phyloP scores from a whole-genome alignment of 2,113 vertebrate genomes.

The Pan paniscus region DNA sequence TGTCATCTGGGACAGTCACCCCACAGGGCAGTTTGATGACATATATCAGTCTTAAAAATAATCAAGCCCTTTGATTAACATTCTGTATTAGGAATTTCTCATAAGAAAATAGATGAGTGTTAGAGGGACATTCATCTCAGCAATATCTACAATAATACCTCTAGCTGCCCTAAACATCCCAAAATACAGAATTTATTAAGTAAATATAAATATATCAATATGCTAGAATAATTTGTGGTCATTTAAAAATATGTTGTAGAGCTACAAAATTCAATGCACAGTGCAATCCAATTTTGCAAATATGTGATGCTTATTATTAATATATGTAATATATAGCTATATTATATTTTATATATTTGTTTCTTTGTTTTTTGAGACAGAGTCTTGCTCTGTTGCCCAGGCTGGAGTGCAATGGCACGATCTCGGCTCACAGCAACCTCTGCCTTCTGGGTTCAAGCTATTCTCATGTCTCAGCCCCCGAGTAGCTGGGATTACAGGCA shows the following conservation, averaged over 20 bases:
- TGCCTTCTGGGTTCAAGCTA: too few species aligned
- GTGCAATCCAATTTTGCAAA: background rate
- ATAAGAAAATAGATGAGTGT: background rate
- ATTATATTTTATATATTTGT: background rate
- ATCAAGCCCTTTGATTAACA: background rate
- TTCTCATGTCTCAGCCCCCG: too few species aligned
- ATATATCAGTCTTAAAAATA: background rate
- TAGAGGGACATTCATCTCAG: too few species aligned
- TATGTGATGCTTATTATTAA: background rate
- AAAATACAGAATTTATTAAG: too few species aligned
- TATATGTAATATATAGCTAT: background rate
- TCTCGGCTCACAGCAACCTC: too few species aligned
- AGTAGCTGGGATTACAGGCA: too few species aligned
- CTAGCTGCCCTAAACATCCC: too few species aligned
- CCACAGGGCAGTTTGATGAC: background rate
- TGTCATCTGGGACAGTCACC: background rate
- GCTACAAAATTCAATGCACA: background rate
- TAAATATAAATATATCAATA: background rate
- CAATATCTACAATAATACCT: too few species aligned
- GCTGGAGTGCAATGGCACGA: too few species aligned
- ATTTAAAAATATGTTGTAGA: background rate
- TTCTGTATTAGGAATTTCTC: background rate
- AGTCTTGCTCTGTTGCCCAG: too few species aligned
- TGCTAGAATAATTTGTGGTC: background rate
- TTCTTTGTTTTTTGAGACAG: too few species aligned